Evolutionary conservation across 2,113 vertebrate species (phyloP), one percentile per base, ranked within the genome.

Genomic region (Apaloderma vittatum): DNA sequence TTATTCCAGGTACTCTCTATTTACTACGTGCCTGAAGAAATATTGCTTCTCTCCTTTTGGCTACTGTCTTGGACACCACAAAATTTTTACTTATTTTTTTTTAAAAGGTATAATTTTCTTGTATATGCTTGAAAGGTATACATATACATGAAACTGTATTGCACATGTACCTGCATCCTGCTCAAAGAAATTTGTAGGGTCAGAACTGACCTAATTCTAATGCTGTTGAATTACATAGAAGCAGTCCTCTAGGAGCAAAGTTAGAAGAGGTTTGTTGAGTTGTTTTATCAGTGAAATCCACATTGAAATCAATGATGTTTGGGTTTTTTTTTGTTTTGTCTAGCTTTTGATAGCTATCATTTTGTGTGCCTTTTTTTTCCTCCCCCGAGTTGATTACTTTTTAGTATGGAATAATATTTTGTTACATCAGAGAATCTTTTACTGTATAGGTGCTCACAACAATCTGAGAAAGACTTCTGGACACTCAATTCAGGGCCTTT

Each of bases 1-100:
- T 43, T 67, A 29, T 84, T 81, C 17, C 52, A 68, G 49, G 26
- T 84, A 63, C 17, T 51, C 75, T 83, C 7, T 83, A 84, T 91
- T 94, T 91, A 58, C 66, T 52, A 52, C 37, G 81, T 75, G 65
- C 23, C 43, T 13, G 34, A 55, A 81, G 51, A 95, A 93, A 89
- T 78, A 11, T 74, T 71, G 11, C 23, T 70, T 80, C 11, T 51
- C 8, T 76, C 16, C 46, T 80, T 77, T 90, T 51, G 22, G 14
- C 65, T 57, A 16, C 17, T 2, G 1, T 37, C 19, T 80, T 71
- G 73, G 24, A 36, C 26, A 58, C 8, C 1, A 3, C 13, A 37
- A 17, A 45, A 26, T 85, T 88, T 57, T 2, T 57, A 61, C 85
- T 63, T 90, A 52, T 55, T 61, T 30, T 17, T 63, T 75, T 46